Evolutionary conservation across 1,140 invertebrate species (phyloP).

Genomic region (Ylistrum balloti): DNA sequence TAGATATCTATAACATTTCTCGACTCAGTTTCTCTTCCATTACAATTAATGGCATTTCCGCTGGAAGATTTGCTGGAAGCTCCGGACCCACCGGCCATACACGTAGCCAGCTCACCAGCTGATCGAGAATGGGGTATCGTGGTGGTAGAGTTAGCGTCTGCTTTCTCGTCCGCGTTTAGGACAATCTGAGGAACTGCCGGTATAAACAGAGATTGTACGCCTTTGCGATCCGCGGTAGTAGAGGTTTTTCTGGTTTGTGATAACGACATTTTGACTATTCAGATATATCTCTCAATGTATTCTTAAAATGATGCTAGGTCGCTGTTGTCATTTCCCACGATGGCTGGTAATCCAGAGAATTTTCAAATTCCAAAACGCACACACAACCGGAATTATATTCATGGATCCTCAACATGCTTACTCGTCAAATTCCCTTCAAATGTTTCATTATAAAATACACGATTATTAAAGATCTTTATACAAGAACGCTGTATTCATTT

Average conservation of each 20-base stretch:
- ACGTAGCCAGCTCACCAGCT: conserved; percentile 57
- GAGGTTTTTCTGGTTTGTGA: conserved; percentile 7
- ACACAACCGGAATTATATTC: too few species aligned
- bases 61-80: conserved; percentile 36
- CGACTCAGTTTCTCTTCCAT: conserved; percentile 40
- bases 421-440: too few species aligned
- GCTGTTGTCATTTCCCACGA: not conserved
- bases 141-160: not conserved
- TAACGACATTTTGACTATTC: not conserved
- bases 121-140: conserved; percentile 60
- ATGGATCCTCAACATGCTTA: not conserved
- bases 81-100: conserved; percentile 41
- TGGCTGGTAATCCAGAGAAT: not conserved
- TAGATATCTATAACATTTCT: conserved; percentile 58
- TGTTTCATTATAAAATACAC: not conserved
- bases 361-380: not conserved
- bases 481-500: not conserved
- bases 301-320: not conserved
- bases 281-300: not conserved
- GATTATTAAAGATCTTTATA: too few species aligned
- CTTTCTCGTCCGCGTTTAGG: conserved; percentile 49
- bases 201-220: conserved; percentile 62
- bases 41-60: conserved; percentile 41
- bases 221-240: conserved; percentile 47
- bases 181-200: conserved; percentile 60